Base-by-base conservation (phyloP, 1,140 invertebrate genomes). In the Ptiloglossa arizonensis region DNA sequence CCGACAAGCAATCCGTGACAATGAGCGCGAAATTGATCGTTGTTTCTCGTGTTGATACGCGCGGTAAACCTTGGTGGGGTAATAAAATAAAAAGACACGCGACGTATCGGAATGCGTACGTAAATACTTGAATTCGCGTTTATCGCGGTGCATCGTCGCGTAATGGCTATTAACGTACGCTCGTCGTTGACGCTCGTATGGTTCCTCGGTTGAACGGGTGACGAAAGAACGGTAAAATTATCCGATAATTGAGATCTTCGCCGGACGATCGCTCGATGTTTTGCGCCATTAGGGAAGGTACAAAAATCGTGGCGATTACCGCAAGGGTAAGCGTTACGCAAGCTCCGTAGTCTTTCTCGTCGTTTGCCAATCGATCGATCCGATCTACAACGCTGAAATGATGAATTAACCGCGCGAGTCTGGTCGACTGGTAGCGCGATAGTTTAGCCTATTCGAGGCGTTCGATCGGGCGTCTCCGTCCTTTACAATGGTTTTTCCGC, bases 401-500 rank as follows among this genome's bases (percentile, higher is more conserved):
- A 86, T 73, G 38, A 60, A 80, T 86, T n/a, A 22, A 68, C 57
- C 29, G 29, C 5, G 24, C 19, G 15, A 69, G 22, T 50, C 38
- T 17, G 22, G 5, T 52, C 4, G 19, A 29, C 69, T 4, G n/a
- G 8, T 48, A 19, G 35, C 32, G 17, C 9, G 11, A 56, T 8
- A 44, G 19, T n/a, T n/a, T n/a, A n/a, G n/a, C n/a, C n/a, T n/a
- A n/a, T n/a, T n/a, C 44, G 8, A 19, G 17, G 24, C 2, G 44
- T 35, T 63, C 29, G 22, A 44, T 41, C 54, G 8, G 24, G 13
- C 46, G 15, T 46, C 29, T 52, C 32, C 9, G 5, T 24, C 56
- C 24, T 57, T 38, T 5, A 15, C 8, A 5, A n/a, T 5, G 35
- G 46, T 19, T 68, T 56, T 41, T 17, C 8, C 1, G 52, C 6